Evolutionary conservation across 1,140 invertebrate genomes (phyloP).

Genomic region (Magallana angulata): DNA sequence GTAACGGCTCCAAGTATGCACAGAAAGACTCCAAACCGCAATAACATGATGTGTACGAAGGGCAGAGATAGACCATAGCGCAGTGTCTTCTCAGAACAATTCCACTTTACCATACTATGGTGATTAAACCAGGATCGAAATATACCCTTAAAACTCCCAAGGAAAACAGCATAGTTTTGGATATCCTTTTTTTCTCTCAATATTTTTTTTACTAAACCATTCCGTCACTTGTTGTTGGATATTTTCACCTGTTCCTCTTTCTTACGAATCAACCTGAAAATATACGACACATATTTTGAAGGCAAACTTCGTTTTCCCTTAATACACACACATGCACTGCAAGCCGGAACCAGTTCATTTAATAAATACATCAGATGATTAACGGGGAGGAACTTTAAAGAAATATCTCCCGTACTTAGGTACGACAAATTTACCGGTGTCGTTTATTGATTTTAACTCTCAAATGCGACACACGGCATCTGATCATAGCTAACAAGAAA

Average conservation of each 20-base stretch:
- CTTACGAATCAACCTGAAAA: conserved; percentile 23
- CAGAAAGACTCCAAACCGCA: conserved; percentile 26
- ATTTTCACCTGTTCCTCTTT: background rate
- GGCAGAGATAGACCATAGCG: conserved; percentile 18
- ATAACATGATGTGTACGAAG: background rate
- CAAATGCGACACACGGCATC: conserved; percentile 5
- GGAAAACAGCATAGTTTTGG: conserved; percentile 25
- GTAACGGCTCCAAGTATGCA: conserved; percentile 9
- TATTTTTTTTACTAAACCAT: conserved; percentile 13
- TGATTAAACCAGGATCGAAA: background rate
- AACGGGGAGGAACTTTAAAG: conserved; percentile 35
- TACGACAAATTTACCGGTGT: conserved; percentile 27
- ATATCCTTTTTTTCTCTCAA: background rate
- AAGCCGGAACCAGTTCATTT: conserved; percentile 35
- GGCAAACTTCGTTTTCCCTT: background rate
- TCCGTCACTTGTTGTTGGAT: background rate
- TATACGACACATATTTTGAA: conserved; percentile 9
- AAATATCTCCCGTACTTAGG: conserved; percentile 30
- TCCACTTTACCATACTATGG: conserved; percentile 30
- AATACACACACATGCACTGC: conserved; percentile 35
- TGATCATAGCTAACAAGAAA: background rate
- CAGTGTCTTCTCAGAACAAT: background rate
- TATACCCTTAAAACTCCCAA: conserved; percentile 8
- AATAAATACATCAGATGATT: conserved; percentile 38
- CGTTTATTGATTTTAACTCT: conserved; percentile 23